phyloP scores from a whole-genome alignment of 64 coral and sea anemone species.

The Pachyseris speciosa region DNA sequence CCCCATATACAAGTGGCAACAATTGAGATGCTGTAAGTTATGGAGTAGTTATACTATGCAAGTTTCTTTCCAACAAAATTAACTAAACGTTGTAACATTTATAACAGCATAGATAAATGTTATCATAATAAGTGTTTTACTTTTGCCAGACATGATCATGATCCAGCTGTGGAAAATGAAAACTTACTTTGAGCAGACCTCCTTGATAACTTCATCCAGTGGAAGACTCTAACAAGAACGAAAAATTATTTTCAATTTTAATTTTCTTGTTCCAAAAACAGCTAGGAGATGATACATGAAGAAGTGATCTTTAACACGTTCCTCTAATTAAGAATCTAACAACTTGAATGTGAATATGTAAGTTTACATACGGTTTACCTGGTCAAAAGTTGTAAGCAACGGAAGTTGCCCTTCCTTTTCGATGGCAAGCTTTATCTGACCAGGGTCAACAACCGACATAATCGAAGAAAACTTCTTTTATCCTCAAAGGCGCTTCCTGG shows the following conservation, averaged over 20 bases:
- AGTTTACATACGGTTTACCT: slow-evolving; percentile 47
- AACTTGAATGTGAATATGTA: background rate
- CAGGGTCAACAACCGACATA: slow-evolving; percentile 40
- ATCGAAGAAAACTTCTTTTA: background rate
- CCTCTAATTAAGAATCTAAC: background rate
- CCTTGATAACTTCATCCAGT: slow-evolving; percentile 81
- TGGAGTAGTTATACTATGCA: too few relatives aligned
- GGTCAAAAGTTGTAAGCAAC: slow-evolving; percentile 76
- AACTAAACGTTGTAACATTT: too few relatives aligned
- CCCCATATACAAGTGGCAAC: too few relatives aligned
- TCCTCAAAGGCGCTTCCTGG: background rate
- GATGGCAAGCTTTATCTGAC: slow-evolving; percentile 74
- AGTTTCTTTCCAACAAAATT: too few relatives aligned
- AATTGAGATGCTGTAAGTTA: too few relatives aligned
- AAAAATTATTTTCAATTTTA: background rate
- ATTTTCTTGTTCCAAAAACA: background rate
- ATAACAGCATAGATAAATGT: background rate
- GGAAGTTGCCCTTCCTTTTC: slow-evolving; percentile 90
- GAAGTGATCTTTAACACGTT: background rate
- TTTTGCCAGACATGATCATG: too few relatives aligned
- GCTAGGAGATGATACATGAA: background rate
- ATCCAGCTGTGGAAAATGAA: background rate
- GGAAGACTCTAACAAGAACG: slow-evolving; percentile 64
- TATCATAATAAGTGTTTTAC: background rate
- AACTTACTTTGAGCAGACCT: slow-evolving; percentile 89